Evolutionary conservation across 2,888 invertebrate species (phyloP), one percentile per base, ranked within the genome.

Genomic region (Dascillus cervinus): DNA sequence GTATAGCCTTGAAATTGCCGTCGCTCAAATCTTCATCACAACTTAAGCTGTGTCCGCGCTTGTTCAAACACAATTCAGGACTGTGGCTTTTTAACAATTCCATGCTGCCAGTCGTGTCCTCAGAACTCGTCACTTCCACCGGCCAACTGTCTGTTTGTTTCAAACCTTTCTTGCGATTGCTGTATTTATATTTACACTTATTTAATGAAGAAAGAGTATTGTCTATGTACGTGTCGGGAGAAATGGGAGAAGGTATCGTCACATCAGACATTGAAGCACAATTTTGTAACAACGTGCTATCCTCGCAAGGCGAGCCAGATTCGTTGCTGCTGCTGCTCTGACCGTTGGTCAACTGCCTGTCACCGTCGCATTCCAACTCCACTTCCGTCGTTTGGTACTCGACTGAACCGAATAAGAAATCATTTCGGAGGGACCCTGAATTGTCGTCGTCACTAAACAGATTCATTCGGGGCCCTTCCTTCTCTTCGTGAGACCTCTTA

Each of bases 171-270:
- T 62, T 63, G 34, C 62, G 51, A 46, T 65, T 65, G 30, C 57
- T 60, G 41, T 65, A 65, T 44, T 65, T 64, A 42, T 60, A 64
- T 46, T 63, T 64, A 44, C 60, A 65, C 46, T 65, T 65, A 44
- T 62, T 60, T 29, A 58, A 44, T 6, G 44, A 48, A 12, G 47
- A 38, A 13, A 58, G 47, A 3, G 58, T 52, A 27, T 49, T 55
- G 33, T 55, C 53, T 15, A 53, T 50, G 32, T 53, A 61, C 19
- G 55, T 46, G 33, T 64, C 64, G 3, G 56, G 61, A 13, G 62
- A 61, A 30, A 64, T 57, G 5, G 64, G 65, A 6, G 64, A 62
- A 29, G 60, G 59, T 17, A 65, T 42, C n/a, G 64, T 64, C 4
- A 65, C 64, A 41, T 65, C 65, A 6, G 63, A 61, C 58, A 64